Conservation (phyloP, 2,888 invertebrate species). For the Megastigmus dorsalis region DNA sequence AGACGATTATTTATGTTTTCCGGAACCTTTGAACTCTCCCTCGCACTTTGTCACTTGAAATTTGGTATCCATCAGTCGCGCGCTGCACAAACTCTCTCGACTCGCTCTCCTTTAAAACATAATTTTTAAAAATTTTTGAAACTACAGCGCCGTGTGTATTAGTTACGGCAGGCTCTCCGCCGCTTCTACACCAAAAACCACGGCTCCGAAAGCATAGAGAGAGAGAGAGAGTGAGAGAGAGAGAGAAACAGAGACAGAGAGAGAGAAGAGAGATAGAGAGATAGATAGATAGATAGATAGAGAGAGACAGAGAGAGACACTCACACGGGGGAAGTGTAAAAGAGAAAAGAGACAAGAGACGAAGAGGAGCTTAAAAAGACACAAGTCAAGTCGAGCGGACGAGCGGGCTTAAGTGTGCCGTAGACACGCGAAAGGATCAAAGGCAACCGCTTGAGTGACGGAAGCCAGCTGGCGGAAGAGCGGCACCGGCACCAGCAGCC, state of each 20-base stretch:
- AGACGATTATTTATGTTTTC: conserved; percentile 44
- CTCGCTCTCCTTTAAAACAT: no score
- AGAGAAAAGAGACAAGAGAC: conserved; percentile 1
- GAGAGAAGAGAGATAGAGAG: neutral
- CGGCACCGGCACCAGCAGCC: conserved; percentile 46
- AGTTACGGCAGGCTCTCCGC: conserved; percentile 35
- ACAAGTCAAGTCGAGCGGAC: conserved; percentile 65
- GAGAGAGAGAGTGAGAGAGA: neutral
- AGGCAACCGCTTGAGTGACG: conserved; percentile 68
- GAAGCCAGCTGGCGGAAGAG: conserved; percentile 70
- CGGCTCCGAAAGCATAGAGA: neutral
- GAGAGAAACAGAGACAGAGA: neutral
- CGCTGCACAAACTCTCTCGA: no score
- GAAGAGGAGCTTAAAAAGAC: conserved; percentile 35
- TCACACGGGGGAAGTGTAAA: neutral
- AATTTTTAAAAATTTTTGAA: conserved; percentile 10
- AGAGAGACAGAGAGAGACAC: neutral
- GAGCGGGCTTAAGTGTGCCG: conserved; percentile 62
- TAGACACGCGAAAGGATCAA: conserved; percentile 66
- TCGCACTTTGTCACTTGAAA: neutral
- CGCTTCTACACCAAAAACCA: no score
- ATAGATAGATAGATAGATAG: neutral
- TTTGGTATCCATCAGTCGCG: conserved; percentile 14
- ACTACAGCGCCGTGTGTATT: conserved; percentile 27
- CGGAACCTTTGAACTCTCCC: conserved; percentile 41